Evolutionary conservation across 2,888 invertebrate species (phyloP).

Genomic region (Tromatobia lineatoria): DNA sequence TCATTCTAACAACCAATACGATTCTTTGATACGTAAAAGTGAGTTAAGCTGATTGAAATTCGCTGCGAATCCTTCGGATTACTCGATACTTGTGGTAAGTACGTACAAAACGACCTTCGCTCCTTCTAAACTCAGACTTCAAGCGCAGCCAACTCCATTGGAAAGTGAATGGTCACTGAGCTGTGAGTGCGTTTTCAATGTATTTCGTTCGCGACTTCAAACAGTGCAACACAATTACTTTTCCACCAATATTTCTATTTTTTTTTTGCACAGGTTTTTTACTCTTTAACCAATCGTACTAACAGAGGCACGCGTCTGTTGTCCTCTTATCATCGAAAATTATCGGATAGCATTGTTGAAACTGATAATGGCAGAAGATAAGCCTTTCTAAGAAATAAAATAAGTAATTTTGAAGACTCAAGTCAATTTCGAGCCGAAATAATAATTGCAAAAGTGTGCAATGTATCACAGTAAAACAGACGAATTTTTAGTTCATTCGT

Average conservation of each 20-base stretch:
- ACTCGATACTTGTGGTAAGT: not conserved
- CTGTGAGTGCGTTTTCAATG: not conserved
- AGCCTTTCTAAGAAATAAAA: not conserved
- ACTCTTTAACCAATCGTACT: not conserved
- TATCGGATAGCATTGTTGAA: not conserved
- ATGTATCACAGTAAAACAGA: not conserved
- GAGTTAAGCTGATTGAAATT: not conserved
- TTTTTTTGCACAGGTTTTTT: not conserved
- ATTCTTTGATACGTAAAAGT: not conserved
- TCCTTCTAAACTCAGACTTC: slow-evolving; percentile 8
- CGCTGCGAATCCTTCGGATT: slow-evolving; percentile 8
- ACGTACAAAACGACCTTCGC: slow-evolving; percentile 32
- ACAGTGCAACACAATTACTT: not conserved
- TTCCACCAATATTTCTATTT: not conserved
- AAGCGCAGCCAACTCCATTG: slow-evolving; percentile 14
- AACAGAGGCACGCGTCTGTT: not conserved
- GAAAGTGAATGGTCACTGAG: slow-evolving; percentile 49
- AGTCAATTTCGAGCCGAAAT: no score
- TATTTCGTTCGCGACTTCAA: slow-evolving; percentile 1
- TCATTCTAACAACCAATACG: not conserved
- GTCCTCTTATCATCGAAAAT: not conserved
- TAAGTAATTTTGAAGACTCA: not conserved
- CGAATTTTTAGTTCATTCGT: no score
- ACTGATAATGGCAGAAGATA: not conserved
- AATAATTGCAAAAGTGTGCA: not conserved